Evolutionary conservation across 2,888 invertebrate genomes (phyloP).

Genomic region (Lasioglossum oenotherae): DNA sequence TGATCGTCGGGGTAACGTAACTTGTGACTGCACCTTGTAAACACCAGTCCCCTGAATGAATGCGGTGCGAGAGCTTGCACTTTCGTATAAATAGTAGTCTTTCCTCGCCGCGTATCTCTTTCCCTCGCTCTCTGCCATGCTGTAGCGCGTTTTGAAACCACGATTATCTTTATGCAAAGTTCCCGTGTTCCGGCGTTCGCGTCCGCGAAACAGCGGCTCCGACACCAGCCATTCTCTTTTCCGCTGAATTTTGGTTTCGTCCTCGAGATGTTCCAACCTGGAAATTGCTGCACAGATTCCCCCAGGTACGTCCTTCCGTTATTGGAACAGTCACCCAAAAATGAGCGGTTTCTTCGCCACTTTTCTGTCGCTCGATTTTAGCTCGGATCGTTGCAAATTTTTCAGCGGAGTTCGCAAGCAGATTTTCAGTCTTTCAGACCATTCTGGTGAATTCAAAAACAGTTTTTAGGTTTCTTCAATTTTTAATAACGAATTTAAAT

Average conservation of each 20-base stretch:
- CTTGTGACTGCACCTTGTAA: slow-evolving; percentile 65
- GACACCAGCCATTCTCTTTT: neutral
- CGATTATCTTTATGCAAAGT: slow-evolving; percentile 49
- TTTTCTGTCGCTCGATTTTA: too few species aligned
- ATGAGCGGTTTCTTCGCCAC: neutral
- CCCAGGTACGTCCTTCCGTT: neutral
- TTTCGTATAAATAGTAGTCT: slow-evolving; percentile 55
- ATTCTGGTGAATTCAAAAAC: too few species aligned
- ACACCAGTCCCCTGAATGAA: slow-evolving; percentile 47
- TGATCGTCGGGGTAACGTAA: slow-evolving; percentile 64
- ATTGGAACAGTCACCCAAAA: neutral
- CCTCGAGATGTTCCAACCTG: neutral
- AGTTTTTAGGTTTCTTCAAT: too few species aligned
- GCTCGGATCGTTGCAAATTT: neutral
- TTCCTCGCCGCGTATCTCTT: neutral
- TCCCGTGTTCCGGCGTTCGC: slow-evolving; percentile 7
- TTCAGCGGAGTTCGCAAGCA: too few species aligned
- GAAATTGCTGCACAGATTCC: slow-evolving; percentile 9
- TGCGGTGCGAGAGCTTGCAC: slow-evolving; percentile 38
- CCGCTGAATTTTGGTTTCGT: slow-evolving; percentile 4
- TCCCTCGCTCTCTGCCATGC: neutral
- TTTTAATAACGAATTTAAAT: too few species aligned
- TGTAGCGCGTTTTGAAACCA: neutral
- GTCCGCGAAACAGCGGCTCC: neutral
- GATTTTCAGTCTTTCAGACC: too few species aligned